Base-by-base conservation (phyloP, 2,797 vertebrate genomes). In the Tiaroga cobitis region DNA sequence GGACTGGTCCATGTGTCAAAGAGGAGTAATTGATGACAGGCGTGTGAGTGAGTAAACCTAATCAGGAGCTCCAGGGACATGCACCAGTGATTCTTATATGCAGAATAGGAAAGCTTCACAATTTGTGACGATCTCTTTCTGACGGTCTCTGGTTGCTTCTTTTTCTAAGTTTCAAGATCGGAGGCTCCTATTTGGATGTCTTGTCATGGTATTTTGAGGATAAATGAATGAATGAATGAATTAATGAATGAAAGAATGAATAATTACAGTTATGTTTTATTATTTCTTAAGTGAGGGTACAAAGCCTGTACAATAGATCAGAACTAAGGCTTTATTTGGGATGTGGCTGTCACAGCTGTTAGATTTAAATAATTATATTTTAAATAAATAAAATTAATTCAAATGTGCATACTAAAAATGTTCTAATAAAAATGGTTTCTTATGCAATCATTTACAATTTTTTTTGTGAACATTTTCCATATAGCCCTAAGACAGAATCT, bases 21-120 rank as follows among this genome's bases (percentile, higher is more conserved):
- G 81, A 81, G 88, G 82, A 81, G 78, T 85, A 86, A 86, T 88
- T 88, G 82, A 83, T 88, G 87, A 87, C 87, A 88, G 86, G 74
- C 59, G 21, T 86, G 85, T 74, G 84, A 87, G 84, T 86, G 72
- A 81, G 87, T 87, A 83, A 88, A 87, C 83, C 76, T 77, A 88
- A 85, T 89, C 87, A 87, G 82, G 59, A 85, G 75, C 79, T 80
- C 87, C 61, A 83, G 79, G 82, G 85, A 86, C 87, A 88, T 73
- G 89, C 87, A 80, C 87, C 83, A 81, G 54, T 88, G 88, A 80
- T 65, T 83, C 80, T 79, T 82, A 82, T 88, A 88, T 87, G 86
- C 88, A 86, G 77, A 87, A 86, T 76, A 89, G 70, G 24, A 72
- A 70, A 83, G 74, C 88, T 68, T 83, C 61, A 76, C 32, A 83